Evolutionary conservation across 2,888 invertebrate genomes (phyloP).

Genomic region (Amiota mariae): DNA sequence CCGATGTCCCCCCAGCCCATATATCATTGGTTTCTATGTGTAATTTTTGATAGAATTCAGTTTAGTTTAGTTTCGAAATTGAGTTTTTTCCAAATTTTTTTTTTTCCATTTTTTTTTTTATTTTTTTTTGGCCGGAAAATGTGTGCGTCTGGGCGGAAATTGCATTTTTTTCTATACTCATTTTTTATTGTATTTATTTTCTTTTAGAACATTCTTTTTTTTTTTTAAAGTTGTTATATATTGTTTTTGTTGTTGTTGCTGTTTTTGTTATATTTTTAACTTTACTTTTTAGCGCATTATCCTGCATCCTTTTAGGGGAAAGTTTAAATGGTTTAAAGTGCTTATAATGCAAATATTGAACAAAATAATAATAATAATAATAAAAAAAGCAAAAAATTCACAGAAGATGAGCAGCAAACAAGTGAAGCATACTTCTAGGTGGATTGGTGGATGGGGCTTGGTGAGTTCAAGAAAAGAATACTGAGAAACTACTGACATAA

Average conservation of each 20-base stretch:
- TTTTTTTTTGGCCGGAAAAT: conserved; percentile 65
- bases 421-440: background rate
- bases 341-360: conserved; percentile 63
- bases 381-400: conserved; percentile 19
- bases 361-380: no score
- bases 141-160: conserved; percentile 72
- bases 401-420: background rate
- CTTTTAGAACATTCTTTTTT: conserved; percentile 37
- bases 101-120: conserved; percentile 46
- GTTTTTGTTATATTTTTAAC: conserved; percentile 37
- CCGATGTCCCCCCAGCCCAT: conserved; percentile 1
- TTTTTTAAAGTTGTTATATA: background rate
- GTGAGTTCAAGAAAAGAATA: no score
- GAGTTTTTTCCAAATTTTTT: conserved; percentile 47
- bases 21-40: conserved; percentile 12
- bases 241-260: no score
- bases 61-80: conserved; percentile 55
- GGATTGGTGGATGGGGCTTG: no score
- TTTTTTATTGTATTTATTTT: conserved; percentile 22
- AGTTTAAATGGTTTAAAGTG: conserved; percentile 64
- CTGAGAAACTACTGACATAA: no score
- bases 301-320: conserved; percentile 47
- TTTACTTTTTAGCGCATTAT: conserved; percentile 47
- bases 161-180: conserved; percentile 55
- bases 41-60: conserved; percentile 47